These are phyloP conservation scores for Linnaemya vulpina DNA, from an alignment of 2,888 invertebrate genomes.

Conservation along the genomic window DNA sequence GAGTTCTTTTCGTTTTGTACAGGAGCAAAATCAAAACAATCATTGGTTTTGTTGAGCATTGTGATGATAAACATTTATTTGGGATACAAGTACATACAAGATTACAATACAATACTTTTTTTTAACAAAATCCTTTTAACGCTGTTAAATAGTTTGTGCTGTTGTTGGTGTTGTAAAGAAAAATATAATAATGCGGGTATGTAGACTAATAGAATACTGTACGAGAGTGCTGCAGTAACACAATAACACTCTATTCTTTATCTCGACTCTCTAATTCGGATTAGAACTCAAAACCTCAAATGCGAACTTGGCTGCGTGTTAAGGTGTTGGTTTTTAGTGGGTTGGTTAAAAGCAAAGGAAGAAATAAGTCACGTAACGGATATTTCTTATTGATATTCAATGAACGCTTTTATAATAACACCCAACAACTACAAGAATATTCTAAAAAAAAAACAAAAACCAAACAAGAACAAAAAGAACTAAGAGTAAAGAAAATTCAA, in stretches of 20 bases:
- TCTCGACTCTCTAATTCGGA: constrained; percentile 50
- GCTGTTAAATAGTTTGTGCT: constrained; percentile 11
- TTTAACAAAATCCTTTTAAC: constrained; percentile 15
- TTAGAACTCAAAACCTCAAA: constrained; percentile 63
- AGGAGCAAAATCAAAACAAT: constrained; percentile 48
- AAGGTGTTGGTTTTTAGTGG: constrained; percentile 26
- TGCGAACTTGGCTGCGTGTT: constrained; percentile 42
- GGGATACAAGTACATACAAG: constrained; percentile 7
- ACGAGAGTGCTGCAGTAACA: neutral
- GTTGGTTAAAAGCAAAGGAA: constrained; percentile 68
- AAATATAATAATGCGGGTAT: constrained; percentile 49
- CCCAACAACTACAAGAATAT: constrained; percentile 58
- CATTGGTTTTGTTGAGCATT: constrained; percentile 12
- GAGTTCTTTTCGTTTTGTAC: neutral
- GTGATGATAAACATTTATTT: constrained; percentile 42
- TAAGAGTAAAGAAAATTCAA: constrained; percentile 32
- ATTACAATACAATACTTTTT: constrained; percentile 8
- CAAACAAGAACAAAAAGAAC: constrained; percentile 32
- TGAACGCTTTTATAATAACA: constrained; percentile 76
- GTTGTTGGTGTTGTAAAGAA: neutral
- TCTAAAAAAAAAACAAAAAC: constrained; percentile 26
- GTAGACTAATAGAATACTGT: constrained; percentile 19
- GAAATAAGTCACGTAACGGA: constrained; percentile 82
- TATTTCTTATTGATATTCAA: constrained; percentile 82
- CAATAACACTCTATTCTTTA: neutral